Conservation (phyloP, 2,113 vertebrate genomes). For the Siniperca chuatsi region DNA sequence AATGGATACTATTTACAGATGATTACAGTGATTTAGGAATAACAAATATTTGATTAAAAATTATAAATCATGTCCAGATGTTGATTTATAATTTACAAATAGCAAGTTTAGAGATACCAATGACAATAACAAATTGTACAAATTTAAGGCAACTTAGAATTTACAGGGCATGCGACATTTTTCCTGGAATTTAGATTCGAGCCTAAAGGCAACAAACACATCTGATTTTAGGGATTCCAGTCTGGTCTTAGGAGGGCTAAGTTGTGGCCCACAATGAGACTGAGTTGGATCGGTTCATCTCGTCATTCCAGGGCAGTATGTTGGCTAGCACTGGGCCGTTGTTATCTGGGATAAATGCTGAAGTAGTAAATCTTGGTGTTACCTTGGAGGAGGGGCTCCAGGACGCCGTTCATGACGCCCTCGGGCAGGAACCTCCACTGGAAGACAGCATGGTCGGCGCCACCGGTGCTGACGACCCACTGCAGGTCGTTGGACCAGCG, state of each 20-base stretch:
- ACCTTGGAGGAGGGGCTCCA: constrained; percentile 93
- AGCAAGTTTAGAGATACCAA: neutral
- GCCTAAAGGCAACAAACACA: neutral
- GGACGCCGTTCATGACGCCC: constrained; percentile 90
- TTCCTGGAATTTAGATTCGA: neutral
- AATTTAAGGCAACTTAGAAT: neutral
- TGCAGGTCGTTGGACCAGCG: constrained; percentile 97
- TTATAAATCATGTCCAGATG: neutral
- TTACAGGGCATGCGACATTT: neutral
- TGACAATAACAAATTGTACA: neutral
- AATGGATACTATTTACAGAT: no score
- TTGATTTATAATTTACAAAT: neutral
- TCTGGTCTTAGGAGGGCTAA: neutral
- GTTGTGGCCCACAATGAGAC: neutral
- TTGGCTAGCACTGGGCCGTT: no score
- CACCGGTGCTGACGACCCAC: constrained; percentile 96
- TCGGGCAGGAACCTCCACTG: constrained; percentile 98
- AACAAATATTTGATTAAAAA: neutral
- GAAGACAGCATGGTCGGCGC: constrained; percentile 96
- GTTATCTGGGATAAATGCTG: neutral
- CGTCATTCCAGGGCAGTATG: neutral
- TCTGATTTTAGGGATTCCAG: neutral
- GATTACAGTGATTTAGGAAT: neutral
- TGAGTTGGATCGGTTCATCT: neutral
- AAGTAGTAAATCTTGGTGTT: neutral